phyloP scores from a whole-genome alignment of 1,140 invertebrate genomes.

The Brachionus manjavacas region DNA sequence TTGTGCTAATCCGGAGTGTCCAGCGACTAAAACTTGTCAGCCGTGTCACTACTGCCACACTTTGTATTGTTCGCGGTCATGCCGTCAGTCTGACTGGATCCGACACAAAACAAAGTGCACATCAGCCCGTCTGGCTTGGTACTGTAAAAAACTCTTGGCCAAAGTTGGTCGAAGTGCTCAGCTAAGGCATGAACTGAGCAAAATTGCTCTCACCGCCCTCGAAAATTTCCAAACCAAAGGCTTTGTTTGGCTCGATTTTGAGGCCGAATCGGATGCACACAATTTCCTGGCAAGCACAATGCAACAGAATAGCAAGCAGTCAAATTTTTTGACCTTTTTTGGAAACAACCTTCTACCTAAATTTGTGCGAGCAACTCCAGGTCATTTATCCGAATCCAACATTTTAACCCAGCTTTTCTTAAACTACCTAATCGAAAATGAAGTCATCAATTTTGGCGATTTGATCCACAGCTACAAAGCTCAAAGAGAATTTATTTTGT shows the following conservation, averaged over 20 bases:
- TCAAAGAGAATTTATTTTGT: not conserved
- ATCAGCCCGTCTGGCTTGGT: not conserved
- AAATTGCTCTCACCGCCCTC: not conserved
- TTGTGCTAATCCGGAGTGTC: not conserved
- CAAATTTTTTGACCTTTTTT: constrained; percentile 34
- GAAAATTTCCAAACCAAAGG: constrained; percentile 1
- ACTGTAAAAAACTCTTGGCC: not conserved
- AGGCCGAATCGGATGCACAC: not conserved
- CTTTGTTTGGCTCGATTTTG: constrained; percentile 42
- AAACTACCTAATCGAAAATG: not conserved
- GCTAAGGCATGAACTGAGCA: constrained; percentile 23
- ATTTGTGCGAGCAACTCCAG: not conserved
- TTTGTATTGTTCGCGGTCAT: not conserved
- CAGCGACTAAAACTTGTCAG: not conserved
- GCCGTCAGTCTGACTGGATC: constrained; percentile 18
- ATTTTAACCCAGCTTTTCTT: constrained; percentile 3
- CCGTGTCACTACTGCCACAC: constrained; percentile 37
- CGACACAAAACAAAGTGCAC: not conserved
- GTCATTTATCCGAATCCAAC: not conserved
- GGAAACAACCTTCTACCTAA: constrained; percentile 23
- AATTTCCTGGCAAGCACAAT: not conserved
- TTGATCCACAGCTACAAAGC: not conserved
- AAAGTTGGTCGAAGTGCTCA: constrained; percentile 8
- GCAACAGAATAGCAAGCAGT: not conserved
- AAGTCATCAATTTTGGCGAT: not conserved